These are phyloP conservation scores for Junonia oenone DNA, from an alignment of 2,888 invertebrate genomes.

Conservation along the genomic window DNA sequence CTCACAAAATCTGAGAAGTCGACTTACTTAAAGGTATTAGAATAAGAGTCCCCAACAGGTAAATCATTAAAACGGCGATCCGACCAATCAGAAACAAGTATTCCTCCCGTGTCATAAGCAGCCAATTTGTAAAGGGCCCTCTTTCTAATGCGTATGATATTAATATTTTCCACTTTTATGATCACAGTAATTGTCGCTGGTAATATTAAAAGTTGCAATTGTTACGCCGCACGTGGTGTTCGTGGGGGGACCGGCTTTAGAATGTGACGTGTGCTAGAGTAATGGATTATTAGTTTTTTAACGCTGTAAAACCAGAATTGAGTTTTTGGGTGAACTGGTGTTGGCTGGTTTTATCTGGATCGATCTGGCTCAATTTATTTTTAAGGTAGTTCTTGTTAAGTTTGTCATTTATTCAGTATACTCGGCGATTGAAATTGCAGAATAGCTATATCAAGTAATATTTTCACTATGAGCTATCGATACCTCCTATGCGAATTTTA, in stretches of 20 bases:
- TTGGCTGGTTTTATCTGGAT: neutral
- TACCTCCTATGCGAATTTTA: too few relatives aligned
- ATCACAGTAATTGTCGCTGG: slow-evolving; percentile 62
- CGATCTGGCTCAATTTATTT: neutral
- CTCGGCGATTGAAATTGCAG: neutral
- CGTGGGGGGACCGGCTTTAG: neutral
- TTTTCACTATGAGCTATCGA: too few relatives aligned
- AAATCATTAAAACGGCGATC: slow-evolving; percentile 35
- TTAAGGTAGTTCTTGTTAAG: neutral
- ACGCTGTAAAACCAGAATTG: slow-evolving; percentile 6
- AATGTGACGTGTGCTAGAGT: slow-evolving; percentile 2
- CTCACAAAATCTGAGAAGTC: slow-evolving; percentile 20
- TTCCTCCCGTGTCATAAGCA: slow-evolving; percentile 42
- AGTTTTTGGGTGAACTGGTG: neutral
- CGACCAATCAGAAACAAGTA: slow-evolving; percentile 33
- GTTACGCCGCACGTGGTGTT: slow-evolving; percentile 48
- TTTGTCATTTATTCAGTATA: too few relatives aligned
- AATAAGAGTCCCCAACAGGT: slow-evolving; percentile 30
- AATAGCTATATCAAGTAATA: too few relatives aligned
- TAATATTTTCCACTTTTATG: slow-evolving; percentile 69
- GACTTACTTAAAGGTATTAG: slow-evolving; percentile 31
- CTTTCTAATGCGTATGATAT: slow-evolving; percentile 43
- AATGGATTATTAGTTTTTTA: slow-evolving; percentile 10
- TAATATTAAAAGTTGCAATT: slow-evolving; percentile 64
- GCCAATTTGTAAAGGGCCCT: slow-evolving; percentile 55